Conservation (phyloP, 2,888 invertebrate species). For the Desoria tigrina region DNA sequence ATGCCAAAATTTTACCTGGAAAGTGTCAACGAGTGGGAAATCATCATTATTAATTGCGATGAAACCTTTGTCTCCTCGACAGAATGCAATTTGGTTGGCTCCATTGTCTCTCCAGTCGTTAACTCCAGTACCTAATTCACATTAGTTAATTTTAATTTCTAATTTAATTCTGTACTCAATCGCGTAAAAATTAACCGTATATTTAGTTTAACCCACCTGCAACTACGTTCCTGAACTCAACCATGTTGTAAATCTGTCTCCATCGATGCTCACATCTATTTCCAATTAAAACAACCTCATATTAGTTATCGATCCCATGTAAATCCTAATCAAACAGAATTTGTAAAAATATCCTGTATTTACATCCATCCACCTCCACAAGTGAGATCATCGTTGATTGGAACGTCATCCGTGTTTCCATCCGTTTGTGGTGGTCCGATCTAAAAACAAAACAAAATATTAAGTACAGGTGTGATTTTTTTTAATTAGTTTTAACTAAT, state of each 20-base stretch:
- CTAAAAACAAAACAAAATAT: too few species aligned
- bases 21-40: constrained; percentile 49
- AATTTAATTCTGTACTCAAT: too few species aligned
- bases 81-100: constrained; percentile 74
- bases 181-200: too few species aligned
- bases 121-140: constrained; percentile 58
- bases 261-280: constrained; percentile 71
- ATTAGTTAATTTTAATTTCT: neutral
- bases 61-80: constrained; percentile 63
- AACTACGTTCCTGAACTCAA: constrained; percentile 71
- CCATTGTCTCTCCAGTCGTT: constrained; percentile 79
- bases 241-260: constrained; percentile 79
- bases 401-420: constrained; percentile 56
- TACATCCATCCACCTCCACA: constrained; percentile 58
- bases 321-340: neutral
- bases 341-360: neutral
- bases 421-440: constrained; percentile 52
- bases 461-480: too few species aligned
- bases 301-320: too few species aligned
- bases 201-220: constrained; percentile 57
- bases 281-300: too few species aligned
- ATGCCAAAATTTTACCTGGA: too few species aligned
- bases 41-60: constrained; percentile 65
- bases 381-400: constrained; percentile 55
- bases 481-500: too few species aligned